These are phyloP conservation scores for Sesamia inferens DNA, from an alignment of 2,888 invertebrate species.

Conservation along the genomic window DNA sequence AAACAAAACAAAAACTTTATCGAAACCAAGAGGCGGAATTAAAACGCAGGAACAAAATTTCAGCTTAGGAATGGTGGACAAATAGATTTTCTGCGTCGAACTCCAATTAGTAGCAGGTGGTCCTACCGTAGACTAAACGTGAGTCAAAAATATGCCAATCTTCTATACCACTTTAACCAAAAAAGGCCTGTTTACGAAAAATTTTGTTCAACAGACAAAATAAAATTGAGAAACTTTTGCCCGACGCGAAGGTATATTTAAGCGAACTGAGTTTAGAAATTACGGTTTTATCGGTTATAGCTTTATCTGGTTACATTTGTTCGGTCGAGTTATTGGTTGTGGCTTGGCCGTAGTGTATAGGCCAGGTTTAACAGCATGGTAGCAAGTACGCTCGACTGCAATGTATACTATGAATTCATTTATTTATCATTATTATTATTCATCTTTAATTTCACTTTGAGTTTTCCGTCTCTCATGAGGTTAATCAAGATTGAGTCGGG, in stretches of 20 bases:
- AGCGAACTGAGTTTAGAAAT: conserved; percentile 18
- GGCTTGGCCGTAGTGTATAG: background rate
- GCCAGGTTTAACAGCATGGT: too few relatives aligned
- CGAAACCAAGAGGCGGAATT: conserved; percentile 10
- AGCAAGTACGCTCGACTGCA: background rate
- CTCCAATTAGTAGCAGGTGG: conserved; percentile 53
- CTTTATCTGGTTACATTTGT: background rate
- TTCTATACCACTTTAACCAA: conserved; percentile 18
- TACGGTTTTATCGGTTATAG: background rate
- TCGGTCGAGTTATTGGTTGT: background rate
- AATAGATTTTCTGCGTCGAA: conserved; percentile 22
- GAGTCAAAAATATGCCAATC: conserved; percentile 26
- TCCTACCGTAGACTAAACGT: conserved; percentile 18
- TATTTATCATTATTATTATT: too few relatives aligned
- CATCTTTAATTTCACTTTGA: background rate
- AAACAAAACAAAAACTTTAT: conserved; percentile 13
- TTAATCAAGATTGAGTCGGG: background rate
- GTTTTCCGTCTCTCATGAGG: background rate
- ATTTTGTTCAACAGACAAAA: conserved; percentile 4
- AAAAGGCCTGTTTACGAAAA: conserved; percentile 29
- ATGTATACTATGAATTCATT: background rate
- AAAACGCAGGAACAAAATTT: conserved; percentile 4
- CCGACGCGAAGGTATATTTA: conserved; percentile 1
- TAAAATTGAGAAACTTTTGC: conserved; percentile 37
- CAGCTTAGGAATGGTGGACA: conserved; percentile 10